phyloP scores from a whole-genome alignment of 1,140 invertebrate genomes.

The Lasioglossum albipes region DNA sequence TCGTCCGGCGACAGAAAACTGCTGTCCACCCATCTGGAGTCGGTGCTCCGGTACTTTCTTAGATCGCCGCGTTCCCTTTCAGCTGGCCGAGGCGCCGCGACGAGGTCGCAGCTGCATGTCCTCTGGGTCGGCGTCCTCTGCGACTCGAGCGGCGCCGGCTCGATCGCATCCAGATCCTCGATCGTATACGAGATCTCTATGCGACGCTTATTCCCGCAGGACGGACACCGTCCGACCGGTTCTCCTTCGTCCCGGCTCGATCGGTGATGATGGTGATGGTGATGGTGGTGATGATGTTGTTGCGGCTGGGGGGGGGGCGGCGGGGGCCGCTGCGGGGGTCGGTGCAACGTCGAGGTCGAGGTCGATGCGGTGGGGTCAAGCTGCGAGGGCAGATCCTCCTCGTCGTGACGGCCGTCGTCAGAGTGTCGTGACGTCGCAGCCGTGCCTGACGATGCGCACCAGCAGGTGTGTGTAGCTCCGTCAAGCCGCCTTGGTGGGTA shows the following conservation, averaged over 20 bases:
- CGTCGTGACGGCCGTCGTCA: conserved; percentile 74
- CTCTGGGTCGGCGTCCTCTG: conserved; percentile 61
- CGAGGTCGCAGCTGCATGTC: conserved; percentile 59
- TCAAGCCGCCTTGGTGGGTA: conserved; percentile 81
- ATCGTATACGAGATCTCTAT: conserved; percentile 75
- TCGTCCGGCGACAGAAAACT: conserved; percentile 76
- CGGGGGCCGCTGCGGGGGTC: conserved; percentile 21
- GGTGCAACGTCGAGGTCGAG: conserved; percentile 66
- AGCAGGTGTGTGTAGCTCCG: conserved; percentile 80
- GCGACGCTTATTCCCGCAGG: conserved; percentile 69
- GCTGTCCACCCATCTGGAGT: conserved; percentile 66
- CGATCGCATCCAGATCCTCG: conserved; percentile 76
- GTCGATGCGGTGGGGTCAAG: conserved; percentile 74
- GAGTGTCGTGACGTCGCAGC: conserved; percentile 78
- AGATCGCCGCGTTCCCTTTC: conserved; percentile 46
- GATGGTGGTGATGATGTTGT: conserved; percentile 38
- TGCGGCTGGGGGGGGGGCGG: conserved; percentile 32
- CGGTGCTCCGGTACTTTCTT: conserved; percentile 67
- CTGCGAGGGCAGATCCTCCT: conserved; percentile 73
- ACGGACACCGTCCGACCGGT: conserved; percentile 61
- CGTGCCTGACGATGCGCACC: conserved; percentile 78
- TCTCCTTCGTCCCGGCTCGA: conserved; percentile 56
- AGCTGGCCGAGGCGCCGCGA: conserved; percentile 1
- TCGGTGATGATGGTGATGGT: conserved; percentile 38
- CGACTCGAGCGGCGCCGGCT: conserved; percentile 64